phyloP scores from a whole-genome alignment of 2,797 vertebrate genomes.

The Oceanodroma leucorhoa region DNA sequence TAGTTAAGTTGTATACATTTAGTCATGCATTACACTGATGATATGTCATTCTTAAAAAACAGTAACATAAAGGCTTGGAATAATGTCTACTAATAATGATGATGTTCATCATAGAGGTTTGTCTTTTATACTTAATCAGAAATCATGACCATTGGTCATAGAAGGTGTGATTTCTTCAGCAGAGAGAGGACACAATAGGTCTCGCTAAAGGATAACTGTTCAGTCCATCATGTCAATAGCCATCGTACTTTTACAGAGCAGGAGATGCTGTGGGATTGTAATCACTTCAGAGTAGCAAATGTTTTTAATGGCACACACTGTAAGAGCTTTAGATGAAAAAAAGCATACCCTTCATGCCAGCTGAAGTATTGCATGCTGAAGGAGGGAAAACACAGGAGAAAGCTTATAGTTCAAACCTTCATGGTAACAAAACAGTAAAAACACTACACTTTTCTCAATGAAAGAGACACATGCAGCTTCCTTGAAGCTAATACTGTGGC shows the following conservation, averaged over 20 bases:
- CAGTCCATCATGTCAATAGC: background rate
- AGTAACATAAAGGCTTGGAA: background rate
- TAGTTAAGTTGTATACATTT: background rate
- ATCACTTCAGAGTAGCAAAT: background rate
- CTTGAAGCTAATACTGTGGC: background rate
- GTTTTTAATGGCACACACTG: background rate
- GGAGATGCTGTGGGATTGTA: background rate
- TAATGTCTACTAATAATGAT: background rate
- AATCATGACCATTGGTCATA: background rate
- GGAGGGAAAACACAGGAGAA: background rate
- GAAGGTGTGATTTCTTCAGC: background rate
- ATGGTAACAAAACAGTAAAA: background rate
- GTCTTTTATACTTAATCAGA: background rate
- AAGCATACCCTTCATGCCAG: background rate
- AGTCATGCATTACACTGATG: background rate
- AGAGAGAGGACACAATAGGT: background rate
- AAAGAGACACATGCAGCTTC: background rate
- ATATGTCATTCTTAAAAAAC: background rate
- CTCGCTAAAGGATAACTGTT: background rate
- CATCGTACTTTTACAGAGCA: background rate
- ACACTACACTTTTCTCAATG: background rate
- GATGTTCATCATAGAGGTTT: background rate
- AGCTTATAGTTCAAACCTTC: background rate
- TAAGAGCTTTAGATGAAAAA: background rate
- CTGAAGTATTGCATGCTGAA: background rate